Evolutionary conservation across 2,113 vertebrate species (phyloP).

Genomic region (Sarotherodon lohbergeri): DNA sequence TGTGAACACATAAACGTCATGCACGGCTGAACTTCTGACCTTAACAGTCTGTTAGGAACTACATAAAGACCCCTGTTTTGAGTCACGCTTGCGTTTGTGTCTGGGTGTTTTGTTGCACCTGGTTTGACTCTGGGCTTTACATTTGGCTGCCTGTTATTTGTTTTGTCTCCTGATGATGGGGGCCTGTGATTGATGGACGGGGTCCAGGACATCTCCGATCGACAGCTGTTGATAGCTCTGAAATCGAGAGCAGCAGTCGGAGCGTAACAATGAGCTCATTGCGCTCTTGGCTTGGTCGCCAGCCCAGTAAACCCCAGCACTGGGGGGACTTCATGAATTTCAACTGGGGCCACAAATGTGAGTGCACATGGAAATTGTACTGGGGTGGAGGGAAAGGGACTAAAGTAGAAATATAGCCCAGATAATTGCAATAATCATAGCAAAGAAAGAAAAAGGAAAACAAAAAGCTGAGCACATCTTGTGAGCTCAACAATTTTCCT

Average conservation of each 20-base stretch:
- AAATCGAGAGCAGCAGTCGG: constrained; percentile 75
- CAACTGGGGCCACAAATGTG: constrained; percentile 67
- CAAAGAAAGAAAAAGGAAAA: not conserved
- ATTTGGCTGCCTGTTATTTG: constrained; percentile 67
- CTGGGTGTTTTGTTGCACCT: constrained; percentile 31
- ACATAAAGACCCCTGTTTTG: not conserved
- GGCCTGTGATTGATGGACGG: constrained; percentile 74
- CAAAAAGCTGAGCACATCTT: not conserved
- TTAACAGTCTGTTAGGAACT: not conserved
- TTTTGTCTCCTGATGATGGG: constrained; percentile 72
- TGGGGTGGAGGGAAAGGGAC: constrained; percentile 35
- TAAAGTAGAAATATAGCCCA: constrained; percentile 15
- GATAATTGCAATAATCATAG: constrained; percentile 45
- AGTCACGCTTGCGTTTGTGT: constrained; percentile 15
- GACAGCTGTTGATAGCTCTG: constrained; percentile 82
- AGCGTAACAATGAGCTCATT: constrained; percentile 80
- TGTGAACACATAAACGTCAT: not conserved
- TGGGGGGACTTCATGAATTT: constrained; percentile 74
- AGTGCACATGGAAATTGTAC: constrained; percentile 60
- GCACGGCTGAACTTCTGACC: constrained; percentile 32
- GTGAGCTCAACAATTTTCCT: not conserved
- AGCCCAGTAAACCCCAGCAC: constrained; percentile 62
- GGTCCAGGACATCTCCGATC: constrained; percentile 79
- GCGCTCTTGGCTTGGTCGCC: constrained; percentile 70
- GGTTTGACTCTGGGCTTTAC: constrained; percentile 51